phyloP scores from a whole-genome alignment of 1,140 invertebrate genomes.

The Latrodectus geometricus region DNA sequence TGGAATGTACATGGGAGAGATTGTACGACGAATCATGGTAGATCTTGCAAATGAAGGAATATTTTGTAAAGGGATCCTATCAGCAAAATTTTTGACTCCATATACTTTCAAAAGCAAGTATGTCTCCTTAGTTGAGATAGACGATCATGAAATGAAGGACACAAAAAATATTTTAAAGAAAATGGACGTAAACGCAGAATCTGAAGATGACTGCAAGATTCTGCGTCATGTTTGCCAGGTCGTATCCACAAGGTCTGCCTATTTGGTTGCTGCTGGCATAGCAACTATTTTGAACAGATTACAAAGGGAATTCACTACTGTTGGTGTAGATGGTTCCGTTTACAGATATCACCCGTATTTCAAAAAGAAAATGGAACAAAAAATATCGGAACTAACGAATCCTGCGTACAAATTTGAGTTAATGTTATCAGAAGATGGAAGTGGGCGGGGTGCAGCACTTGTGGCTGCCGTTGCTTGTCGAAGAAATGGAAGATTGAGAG shows the following conservation, averaged over 20 bases:
- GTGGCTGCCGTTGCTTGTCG: constrained; percentile 91
- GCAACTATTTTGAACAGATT: constrained; percentile 78
- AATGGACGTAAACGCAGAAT: constrained; percentile 73
- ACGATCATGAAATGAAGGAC: background rate
- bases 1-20: constrained; percentile 76
- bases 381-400: constrained; percentile 83
- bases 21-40: constrained; percentile 78
- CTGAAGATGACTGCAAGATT: constrained; percentile 87
- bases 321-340: constrained; percentile 98
- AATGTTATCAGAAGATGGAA: constrained; percentile 98
- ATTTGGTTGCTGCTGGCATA: constrained; percentile 83
- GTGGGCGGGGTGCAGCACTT: constrained; percentile 95
- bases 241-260: constrained; percentile 90
- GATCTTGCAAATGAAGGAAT: constrained; percentile 81
- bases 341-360: constrained; percentile 98
- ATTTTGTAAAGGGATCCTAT: constrained; percentile 79
- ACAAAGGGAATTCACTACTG: constrained; percentile 85
- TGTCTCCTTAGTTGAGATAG: constrained; percentile 95
- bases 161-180: constrained; percentile 72
- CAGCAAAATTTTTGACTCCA: constrained; percentile 70
- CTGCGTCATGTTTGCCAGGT: constrained; percentile 91
- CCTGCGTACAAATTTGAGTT: constrained; percentile 84
- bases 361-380: constrained; percentile 92
- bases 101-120: constrained; percentile 82
- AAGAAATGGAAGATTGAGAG: constrained; percentile 41